These are phyloP conservation scores for Camponotus vicinus DNA, from an alignment of 1,140 invertebrate species.

Conservation along the genomic window DNA sequence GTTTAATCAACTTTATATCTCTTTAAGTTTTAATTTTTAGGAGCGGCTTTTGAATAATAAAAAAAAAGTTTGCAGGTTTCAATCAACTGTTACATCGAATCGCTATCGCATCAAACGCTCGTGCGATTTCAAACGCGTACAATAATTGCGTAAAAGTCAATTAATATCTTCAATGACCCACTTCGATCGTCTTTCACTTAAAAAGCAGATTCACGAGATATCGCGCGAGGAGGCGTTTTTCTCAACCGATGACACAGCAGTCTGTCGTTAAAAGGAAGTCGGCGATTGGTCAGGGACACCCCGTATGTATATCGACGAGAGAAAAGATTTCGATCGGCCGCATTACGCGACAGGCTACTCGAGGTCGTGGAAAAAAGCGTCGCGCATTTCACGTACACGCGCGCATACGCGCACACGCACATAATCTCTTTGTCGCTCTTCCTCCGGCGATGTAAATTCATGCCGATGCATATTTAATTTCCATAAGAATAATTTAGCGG, in stretches of 20 bases:
- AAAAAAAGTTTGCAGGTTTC: no score
- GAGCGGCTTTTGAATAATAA: no score
- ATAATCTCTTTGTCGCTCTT: constrained; percentile 42
- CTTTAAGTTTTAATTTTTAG: no score
- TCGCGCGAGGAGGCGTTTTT: constrained; percentile 30
- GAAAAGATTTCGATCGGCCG: constrained; percentile 41
- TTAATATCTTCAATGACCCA: constrained; percentile 29
- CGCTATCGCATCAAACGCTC: background rate
- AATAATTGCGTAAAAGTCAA: background rate
- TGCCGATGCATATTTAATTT: constrained; percentile 62
- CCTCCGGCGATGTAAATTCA: constrained; percentile 48
- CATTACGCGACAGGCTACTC: constrained; percentile 11
- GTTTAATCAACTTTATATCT: no score
- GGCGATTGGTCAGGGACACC: constrained; percentile 42
- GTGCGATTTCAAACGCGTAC: background rate
- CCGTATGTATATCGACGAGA: constrained; percentile 34
- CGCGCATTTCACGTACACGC: constrained; percentile 4
- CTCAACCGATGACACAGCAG: constrained; percentile 12
- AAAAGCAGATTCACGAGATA: constrained; percentile 2
- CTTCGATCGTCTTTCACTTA: constrained; percentile 16
- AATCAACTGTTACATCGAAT: background rate
- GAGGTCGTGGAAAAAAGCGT: constrained; percentile 51
- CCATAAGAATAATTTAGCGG: constrained; percentile 68
- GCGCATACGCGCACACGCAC: background rate
- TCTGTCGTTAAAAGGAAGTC: constrained; percentile 44